A percentile compares a stretch with the other conserved stretches of the same genome.
These are phyloP conservation scores for Diarsia dahlii DNA, from an alignment of 2,888 invertebrate genomes.

Conservation along the genomic window DNA sequence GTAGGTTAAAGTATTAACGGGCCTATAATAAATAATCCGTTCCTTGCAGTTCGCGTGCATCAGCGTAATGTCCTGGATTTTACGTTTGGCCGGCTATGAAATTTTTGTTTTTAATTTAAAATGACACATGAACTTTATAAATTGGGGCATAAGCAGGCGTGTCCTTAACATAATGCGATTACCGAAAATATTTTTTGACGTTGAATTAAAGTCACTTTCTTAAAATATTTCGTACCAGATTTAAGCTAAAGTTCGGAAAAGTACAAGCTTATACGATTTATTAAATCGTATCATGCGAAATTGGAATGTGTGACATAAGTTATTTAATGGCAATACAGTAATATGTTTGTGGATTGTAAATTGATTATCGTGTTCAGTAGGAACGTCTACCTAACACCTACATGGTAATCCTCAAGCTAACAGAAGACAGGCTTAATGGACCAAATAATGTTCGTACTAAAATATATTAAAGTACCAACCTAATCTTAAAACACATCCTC, in stretches of 20 bases:
- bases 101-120: conserved; percentile 45
- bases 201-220: neutral
- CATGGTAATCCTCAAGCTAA: neutral
- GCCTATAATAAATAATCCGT: conserved; percentile 61
- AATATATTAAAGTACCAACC: conserved; percentile 15
- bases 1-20: conserved; percentile 63
- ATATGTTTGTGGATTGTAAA: neutral
- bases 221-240: neutral
- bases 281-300: neutral
- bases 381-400: conserved; percentile 1
- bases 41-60: conserved; percentile 62
- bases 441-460: conserved; percentile 36
- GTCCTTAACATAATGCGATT: conserved; percentile 3
- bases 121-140: conserved; percentile 40
- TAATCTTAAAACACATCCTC: conserved; percentile 42
- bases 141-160: conserved; percentile 25
- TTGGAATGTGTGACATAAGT: neutral
- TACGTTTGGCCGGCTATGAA: conserved; percentile 35
- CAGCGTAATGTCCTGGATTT: conserved; percentile 48
- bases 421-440: conserved; percentile 1
- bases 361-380: neutral
- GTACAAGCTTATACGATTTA: too few species aligned
- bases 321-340: neutral
- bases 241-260: neutral
- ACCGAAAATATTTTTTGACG: neutral